Conservation (phyloP, 2,113 vertebrate species). For the Elgaria multicarinata region DNA sequence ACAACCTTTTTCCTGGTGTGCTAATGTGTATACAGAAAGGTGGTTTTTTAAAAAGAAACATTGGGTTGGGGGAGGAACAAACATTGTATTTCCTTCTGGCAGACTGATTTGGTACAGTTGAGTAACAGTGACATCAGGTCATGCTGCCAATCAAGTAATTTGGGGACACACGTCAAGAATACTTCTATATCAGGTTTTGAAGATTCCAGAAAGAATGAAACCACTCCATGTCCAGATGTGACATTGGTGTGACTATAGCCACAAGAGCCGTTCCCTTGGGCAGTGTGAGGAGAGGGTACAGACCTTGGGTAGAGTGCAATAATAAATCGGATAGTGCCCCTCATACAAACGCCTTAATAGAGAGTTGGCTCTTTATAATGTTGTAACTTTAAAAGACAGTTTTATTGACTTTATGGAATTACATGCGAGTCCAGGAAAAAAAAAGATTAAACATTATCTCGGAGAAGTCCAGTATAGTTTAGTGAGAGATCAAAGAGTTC, state of each 20-base stretch:
- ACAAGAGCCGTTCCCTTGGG: slow-evolving; percentile 32
- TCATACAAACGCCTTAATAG: slow-evolving; percentile 33
- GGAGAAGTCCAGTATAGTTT: slow-evolving; percentile 60
- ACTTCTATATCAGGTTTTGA: background rate
- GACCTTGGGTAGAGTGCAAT: background rate
- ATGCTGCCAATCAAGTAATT: background rate
- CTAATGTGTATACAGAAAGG: background rate
- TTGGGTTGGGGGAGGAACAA: background rate
- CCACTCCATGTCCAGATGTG: background rate
- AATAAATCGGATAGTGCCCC: slow-evolving; percentile 3
- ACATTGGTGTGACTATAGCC: background rate
- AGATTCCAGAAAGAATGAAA: background rate
- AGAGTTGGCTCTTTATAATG: slow-evolving; percentile 35
- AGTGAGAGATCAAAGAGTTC: slow-evolving; percentile 63
- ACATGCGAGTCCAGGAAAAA: slow-evolving; percentile 46
- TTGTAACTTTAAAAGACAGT: slow-evolving; percentile 58
- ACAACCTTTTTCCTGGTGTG: background rate
- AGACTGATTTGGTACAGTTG: background rate
- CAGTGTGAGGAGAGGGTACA: slow-evolving; percentile 17
- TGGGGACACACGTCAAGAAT: background rate
- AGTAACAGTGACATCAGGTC: background rate
- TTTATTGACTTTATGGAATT: slow-evolving; percentile 63
- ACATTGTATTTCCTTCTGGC: background rate
- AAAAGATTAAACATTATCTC: slow-evolving; percentile 59
- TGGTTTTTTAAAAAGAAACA: no score